These are phyloP conservation scores for Drosophila subpulchrella DNA, from an alignment of 1,140 invertebrate genomes.

Conservation along the genomic window DNA sequence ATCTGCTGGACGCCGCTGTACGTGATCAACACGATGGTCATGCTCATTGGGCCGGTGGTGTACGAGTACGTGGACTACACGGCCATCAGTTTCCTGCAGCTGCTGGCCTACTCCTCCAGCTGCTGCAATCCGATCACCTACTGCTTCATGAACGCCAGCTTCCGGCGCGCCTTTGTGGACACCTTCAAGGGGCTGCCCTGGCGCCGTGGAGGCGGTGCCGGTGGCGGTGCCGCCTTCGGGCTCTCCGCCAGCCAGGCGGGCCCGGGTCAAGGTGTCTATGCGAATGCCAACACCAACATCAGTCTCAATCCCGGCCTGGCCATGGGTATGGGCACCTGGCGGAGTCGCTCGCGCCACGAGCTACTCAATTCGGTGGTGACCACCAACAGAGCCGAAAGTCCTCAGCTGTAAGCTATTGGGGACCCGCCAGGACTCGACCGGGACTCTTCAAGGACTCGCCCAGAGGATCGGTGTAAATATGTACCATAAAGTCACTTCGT, in stretches of 20 bases:
- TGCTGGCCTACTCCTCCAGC: slow-evolving; percentile 93
- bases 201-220: slow-evolving; percentile 18
- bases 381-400: slow-evolving; percentile 58
- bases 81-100: slow-evolving; percentile 91
- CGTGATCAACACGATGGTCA: slow-evolving; percentile 90
- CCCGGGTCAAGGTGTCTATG: slow-evolving; percentile 5
- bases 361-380: slow-evolving; percentile 61
- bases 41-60: slow-evolving; percentile 90
- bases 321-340: slow-evolving; percentile 62
- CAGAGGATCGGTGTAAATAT: slow-evolving; percentile 16
- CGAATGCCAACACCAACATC: slow-evolving; percentile 19
- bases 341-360: slow-evolving; percentile 56
- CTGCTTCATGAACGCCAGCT: slow-evolving; percentile 96
- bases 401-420: slow-evolving; percentile 37
- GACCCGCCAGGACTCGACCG: background rate
- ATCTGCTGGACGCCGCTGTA: slow-evolving; percentile 96
- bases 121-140: slow-evolving; percentile 97
- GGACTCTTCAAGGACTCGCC: background rate
- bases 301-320: slow-evolving; percentile 16
- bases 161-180: slow-evolving; percentile 90
- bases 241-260: slow-evolving; percentile 62
- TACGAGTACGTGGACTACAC: slow-evolving; percentile 90
- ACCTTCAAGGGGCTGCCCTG: slow-evolving; percentile 72
- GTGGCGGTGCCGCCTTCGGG: background rate
- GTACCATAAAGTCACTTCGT: slow-evolving; percentile 1